Evolutionary conservation across 1,140 invertebrate species (phyloP), one percentile per base, ranked within the genome.

Genomic region (Propsilocerus akamusi): DNA sequence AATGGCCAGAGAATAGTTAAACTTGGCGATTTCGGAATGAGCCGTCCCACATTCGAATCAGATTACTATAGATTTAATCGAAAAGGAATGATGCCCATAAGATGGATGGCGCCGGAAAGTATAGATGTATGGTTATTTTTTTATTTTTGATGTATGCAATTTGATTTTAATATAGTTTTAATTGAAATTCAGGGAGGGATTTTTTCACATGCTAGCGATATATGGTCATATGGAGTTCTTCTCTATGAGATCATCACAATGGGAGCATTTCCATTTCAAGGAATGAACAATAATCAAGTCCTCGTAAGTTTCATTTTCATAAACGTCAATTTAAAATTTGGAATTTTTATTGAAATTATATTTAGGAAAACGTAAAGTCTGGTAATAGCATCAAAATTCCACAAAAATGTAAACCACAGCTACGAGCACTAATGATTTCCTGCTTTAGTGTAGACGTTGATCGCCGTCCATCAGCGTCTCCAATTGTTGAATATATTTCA

Each of bases 1-100:
- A 89, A 86, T 61, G 78, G 81, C 4, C 76, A 81, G 51, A 73
- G 83, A 49, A 72, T 81, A 0, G 81, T 93, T 3, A 94, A 94
- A 65, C 74, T 96, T 11, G 87, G 84, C 4, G 91, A 96, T 65
- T 94, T 95, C 65, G 91, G 90, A 20, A 92, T 95, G 89, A 86
- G 86, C 5, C 71, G 89, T 24, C 77, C 85, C 4, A 83, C 90
- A 62, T 88, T 82, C 62, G 86, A 89, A 55, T 85, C 81, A 50
- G 87, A 92, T 60, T 92, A 92, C 62, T 89, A 89, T 59, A 75
- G 80, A 52, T 89, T 91, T 55, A 86, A 81, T 58, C 76, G 87
- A 23, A 83, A 84, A 62, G 89, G 82, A 12, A 83, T 91, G 72
- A 63, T 93, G 46, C 91, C 91, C 0, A 88, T 96, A 12, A 70